Conservation (phyloP, 2,797 vertebrate genomes). For the Nannoperca obscura region DNA sequence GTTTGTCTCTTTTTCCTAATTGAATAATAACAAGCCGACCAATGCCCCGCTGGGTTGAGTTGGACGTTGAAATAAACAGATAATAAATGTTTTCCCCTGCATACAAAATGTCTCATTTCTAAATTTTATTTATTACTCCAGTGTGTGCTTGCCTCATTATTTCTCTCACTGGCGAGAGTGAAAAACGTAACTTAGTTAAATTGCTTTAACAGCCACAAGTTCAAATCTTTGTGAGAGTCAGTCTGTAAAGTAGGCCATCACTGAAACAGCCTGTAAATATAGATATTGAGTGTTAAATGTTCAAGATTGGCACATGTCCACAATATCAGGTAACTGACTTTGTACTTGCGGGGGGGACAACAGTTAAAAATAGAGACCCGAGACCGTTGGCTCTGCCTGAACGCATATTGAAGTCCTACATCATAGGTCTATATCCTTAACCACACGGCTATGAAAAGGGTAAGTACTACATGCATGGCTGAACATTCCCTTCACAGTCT, state of each 20-base stretch:
- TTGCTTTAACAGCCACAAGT: neutral
- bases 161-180: neutral
- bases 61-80: neutral
- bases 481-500: conserved; percentile 54
- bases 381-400: conserved; percentile 71
- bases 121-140: neutral
- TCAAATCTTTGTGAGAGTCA: neutral
- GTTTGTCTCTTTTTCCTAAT: neutral
- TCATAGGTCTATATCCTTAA: conserved; percentile 73
- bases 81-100: neutral
- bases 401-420: conserved; percentile 74
- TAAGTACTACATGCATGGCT: conserved; percentile 78
- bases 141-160: neutral
- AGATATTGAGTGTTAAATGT: conserved; percentile 75
- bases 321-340: conserved; percentile 87
- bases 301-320: conserved; percentile 78
- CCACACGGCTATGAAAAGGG: conserved; percentile 76
- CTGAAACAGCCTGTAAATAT: conserved; percentile 75
- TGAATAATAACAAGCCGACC: neutral
- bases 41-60: neutral
- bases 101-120: neutral
- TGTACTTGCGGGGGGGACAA: conserved; percentile 80
- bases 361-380: conserved; percentile 85
- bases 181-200: neutral
- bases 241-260: conserved; percentile 59